These are phyloP conservation scores for Macroramphosus scolopax DNA, from an alignment of 2,797 vertebrate genomes.

Conservation along the genomic window DNA sequence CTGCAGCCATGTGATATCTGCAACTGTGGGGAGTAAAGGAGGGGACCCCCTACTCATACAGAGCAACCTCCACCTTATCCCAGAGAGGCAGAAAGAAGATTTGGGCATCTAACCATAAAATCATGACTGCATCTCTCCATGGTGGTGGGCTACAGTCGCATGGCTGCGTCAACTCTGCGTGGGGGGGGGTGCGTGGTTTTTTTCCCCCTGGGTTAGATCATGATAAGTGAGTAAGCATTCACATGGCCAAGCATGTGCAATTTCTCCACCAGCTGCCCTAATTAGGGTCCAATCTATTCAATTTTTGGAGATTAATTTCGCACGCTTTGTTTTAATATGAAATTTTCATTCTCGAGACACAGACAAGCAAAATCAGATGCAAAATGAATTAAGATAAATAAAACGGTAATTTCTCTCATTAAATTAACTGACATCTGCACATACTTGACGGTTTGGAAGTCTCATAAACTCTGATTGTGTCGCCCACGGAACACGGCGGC, in stretches of 20 bases:
- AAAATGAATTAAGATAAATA: conserved; percentile 18
- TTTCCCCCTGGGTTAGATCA: conserved; percentile 7
- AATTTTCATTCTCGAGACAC: too few species aligned
- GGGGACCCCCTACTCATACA: conserved; percentile 24
- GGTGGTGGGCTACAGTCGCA: conserved; percentile 5
- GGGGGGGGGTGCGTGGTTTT: conserved; percentile 11
- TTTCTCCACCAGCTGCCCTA: conserved; percentile 9
- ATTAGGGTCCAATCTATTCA: conserved; percentile 14
- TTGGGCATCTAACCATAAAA: conserved; percentile 37
- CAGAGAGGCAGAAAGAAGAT: conserved; percentile 23
- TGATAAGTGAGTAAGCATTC: conserved; percentile 2
- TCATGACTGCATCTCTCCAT: conserved; percentile 10
- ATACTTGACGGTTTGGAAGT: too few species aligned
- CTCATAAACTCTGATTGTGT: too few species aligned
- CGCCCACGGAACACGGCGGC: too few species aligned
- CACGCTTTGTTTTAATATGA: neutral
- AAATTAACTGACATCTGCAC: neutral
- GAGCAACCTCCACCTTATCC: conserved; percentile 11
- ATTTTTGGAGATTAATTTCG: neutral
- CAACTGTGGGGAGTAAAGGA: conserved; percentile 37
- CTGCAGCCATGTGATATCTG: conserved; percentile 63
- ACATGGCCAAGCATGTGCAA: conserved; percentile 61
- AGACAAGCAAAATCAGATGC: neutral
- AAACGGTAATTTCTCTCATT: neutral
- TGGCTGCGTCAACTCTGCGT: conserved; percentile 2